Base-by-base conservation (phyloP, 2,888 invertebrate species). In the Nemapogon koenigi region DNA sequence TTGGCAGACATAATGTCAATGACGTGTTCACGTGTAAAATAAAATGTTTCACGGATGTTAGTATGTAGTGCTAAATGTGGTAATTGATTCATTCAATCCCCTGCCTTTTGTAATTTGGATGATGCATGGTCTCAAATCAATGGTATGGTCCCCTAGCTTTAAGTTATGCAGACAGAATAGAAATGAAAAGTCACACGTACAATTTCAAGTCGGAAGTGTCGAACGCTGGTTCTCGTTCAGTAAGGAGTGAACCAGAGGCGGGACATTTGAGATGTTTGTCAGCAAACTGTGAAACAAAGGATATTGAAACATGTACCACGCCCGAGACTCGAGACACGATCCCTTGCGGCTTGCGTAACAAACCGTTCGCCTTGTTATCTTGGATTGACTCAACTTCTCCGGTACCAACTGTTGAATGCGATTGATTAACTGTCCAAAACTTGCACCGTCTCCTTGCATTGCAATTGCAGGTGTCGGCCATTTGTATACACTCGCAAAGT, bases 221-320 rank as follows among this genome's bases (percentile, higher is more conserved):
- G 8, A 22, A 7, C 6, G 22, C 8, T 22, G 22, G 7, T 6
- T 22, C 22, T 22, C 6, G 22, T 22, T 22, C 10, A 22, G 10
- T 8, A 22, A 22, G 6, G 22, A 22, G 10, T 22, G 10, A 22
- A 22, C 32, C 32, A 37, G 31, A 39, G 43, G 43, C 39, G 27
- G 36, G 51, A 46, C 48, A 50, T 51, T 51, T 41, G 49, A 46
- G 50, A 49, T 45, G 50, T 51, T 51, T 46, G 52, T 48, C 47
- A 48, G 45, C 51, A 50, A 54, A 51, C 49, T 53, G 46, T 38
- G 52, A 58, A 59, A 66, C 64, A 66, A 67, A 64, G 59, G 61
- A 62, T 59, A 62, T 62, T 59, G 57, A 58, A 62, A 54, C 55
- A 52, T 59, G 62, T 59, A 57, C 55, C 55, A 57, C 58, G 32